A percentile compares a stretch with the other conserved stretches of the same genome.
These are phyloP conservation scores for Rhinogobio ventralis DNA, from an alignment of 2,797 vertebrate genomes.

Conservation along the genomic window DNA sequence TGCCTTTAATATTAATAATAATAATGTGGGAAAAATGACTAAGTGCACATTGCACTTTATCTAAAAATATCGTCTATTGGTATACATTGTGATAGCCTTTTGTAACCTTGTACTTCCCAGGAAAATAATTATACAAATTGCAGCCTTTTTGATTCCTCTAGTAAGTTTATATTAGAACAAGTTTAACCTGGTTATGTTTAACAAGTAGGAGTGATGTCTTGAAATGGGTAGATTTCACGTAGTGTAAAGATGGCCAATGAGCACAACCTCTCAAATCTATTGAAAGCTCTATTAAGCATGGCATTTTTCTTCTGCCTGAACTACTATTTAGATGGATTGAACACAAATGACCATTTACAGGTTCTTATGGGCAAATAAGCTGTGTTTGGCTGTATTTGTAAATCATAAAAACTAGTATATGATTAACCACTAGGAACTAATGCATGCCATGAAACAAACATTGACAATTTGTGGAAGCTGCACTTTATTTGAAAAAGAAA, in stretches of 20 bases:
- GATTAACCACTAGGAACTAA: background rate
- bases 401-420: background rate
- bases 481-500: conserved; percentile 98
- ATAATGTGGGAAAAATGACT: background rate
- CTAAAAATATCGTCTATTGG: background rate
- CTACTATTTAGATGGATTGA: background rate
- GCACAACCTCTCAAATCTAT: background rate
- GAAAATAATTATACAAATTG: background rate
- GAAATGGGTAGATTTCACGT: background rate
- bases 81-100: background rate
- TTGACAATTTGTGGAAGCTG: conserved; percentile 93
- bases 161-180: conserved; percentile 29
- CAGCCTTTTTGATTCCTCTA: background rate
- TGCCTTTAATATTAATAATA: background rate
- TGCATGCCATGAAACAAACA: background rate
- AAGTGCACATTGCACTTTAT: background rate
- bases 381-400: background rate
- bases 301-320: background rate
- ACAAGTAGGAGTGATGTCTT: conserved; percentile 15
- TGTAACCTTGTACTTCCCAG: background rate
- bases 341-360: background rate
- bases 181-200: conserved; percentile 39
- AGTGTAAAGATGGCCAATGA: background rate
- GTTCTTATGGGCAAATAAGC: background rate
- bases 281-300: background rate